Evolutionary conservation across 2,113 vertebrate genomes (phyloP).

Genomic region (Syrmaticus mikado): DNA sequence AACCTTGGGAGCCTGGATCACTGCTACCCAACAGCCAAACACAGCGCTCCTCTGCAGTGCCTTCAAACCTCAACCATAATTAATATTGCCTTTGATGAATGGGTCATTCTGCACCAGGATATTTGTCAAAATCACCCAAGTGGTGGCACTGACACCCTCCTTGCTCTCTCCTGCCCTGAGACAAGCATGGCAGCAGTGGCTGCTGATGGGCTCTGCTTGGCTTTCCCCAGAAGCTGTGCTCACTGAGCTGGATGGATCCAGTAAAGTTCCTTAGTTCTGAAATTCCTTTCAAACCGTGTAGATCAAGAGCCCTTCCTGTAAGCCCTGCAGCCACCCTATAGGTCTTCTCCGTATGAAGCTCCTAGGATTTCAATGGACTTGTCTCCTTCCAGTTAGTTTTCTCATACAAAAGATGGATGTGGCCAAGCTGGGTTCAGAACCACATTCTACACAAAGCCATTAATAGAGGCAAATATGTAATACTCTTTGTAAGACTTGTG

Average conservation of each 20-base stretch:
- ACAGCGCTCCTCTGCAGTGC: background rate
- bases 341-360: background rate
- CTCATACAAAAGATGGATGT: background rate
- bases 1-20: constrained; percentile 14
- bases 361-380: background rate
- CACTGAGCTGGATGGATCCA: background rate
- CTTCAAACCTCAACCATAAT: constrained; percentile 58
- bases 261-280: background rate
- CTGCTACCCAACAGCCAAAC: constrained; percentile 23
- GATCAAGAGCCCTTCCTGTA: background rate
- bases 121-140: constrained; percentile 47
- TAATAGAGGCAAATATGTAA: background rate
- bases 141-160: constrained; percentile 22
- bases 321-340: background rate
- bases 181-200: rapidly evolving
- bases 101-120: constrained; percentile 20
- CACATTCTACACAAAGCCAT: background rate
- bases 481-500: constrained; percentile 1
- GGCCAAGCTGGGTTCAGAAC: background rate
- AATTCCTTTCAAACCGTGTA: background rate
- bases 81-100: constrained; percentile 53
- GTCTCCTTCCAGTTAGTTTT: background rate
- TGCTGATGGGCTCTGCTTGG: background rate
- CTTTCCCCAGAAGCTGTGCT: background rate
- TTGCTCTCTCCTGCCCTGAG: background rate